Percentiles rank a stretch among this genome's conserved stretches.
phyloP scores from a whole-genome alignment of 1,140 invertebrate genomes.

The Agrypnia vestita region DNA sequence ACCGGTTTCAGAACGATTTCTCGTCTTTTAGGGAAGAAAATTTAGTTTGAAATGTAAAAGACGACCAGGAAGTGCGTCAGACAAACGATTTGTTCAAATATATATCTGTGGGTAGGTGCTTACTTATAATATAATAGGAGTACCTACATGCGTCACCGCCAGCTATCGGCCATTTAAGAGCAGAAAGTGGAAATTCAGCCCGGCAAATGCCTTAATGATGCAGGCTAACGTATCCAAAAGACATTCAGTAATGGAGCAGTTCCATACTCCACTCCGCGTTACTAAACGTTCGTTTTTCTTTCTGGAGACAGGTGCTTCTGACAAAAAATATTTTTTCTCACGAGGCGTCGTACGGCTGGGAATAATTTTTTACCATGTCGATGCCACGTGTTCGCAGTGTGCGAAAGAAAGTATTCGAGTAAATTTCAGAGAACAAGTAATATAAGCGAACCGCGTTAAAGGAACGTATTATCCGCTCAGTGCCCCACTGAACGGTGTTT shows the following conservation, averaged over 20 bases:
- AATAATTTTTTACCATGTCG: constrained; percentile 12
- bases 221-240: constrained; percentile 10
- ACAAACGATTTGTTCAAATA: no score
- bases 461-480: neutral
- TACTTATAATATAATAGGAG: no score
- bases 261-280: neutral
- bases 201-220: constrained; percentile 13
- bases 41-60: no score
- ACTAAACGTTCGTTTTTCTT: constrained; percentile 23
- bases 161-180: no score
- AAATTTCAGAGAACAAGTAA: neutral
- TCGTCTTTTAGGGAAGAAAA: no score
- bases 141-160: no score
- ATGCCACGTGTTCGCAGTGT: constrained; percentile 6
- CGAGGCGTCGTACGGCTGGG: constrained; percentile 23
- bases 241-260: neutral
- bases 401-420: neutral
- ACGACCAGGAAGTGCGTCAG: no score
- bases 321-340: constrained; percentile 14
- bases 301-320: constrained; percentile 16
- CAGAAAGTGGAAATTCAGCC: neutral
- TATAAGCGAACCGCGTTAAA: neutral
- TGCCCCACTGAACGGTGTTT: neutral
- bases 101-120: no score
- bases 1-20: no score